phyloP scores from a whole-genome alignment of 2,888 invertebrate species.

The Uloborus plumipes region DNA sequence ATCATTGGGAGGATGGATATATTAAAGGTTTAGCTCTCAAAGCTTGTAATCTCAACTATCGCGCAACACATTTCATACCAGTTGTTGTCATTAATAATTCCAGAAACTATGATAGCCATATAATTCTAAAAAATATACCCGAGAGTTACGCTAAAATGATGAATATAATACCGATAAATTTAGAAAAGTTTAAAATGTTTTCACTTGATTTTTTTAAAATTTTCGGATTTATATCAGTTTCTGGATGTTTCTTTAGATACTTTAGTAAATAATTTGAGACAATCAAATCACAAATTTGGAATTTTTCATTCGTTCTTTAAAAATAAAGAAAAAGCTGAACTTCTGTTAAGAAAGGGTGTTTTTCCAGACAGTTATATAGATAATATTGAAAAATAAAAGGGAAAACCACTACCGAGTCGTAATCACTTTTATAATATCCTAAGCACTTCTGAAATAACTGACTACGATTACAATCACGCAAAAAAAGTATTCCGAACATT shows the following conservation, averaged over 20 bases:
- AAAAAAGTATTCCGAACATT: background rate
- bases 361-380: constrained; percentile 14
- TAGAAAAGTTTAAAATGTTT: no score
- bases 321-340: background rate
- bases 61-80: no score
- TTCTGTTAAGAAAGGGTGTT: constrained; percentile 9
- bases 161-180: no score
- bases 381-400: background rate
- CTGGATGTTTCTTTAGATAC: constrained; percentile 9
- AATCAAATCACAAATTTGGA: background rate
- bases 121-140: no score
- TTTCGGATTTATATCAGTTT: constrained; percentile 8
- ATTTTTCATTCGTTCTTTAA: constrained; percentile 11
- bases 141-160: no score
- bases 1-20: background rate
- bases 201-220: no score
- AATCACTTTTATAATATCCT: no score
- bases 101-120: no score
- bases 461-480: background rate
- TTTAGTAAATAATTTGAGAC: constrained; percentile 16
- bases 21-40: background rate
- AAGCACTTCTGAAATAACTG: background rate
- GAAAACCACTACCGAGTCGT: no score
- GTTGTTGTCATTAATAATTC: no score
- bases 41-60: constrained; percentile 25